Conservation (phyloP, 2,888 invertebrate species). For the Nomada fucata region DNA sequence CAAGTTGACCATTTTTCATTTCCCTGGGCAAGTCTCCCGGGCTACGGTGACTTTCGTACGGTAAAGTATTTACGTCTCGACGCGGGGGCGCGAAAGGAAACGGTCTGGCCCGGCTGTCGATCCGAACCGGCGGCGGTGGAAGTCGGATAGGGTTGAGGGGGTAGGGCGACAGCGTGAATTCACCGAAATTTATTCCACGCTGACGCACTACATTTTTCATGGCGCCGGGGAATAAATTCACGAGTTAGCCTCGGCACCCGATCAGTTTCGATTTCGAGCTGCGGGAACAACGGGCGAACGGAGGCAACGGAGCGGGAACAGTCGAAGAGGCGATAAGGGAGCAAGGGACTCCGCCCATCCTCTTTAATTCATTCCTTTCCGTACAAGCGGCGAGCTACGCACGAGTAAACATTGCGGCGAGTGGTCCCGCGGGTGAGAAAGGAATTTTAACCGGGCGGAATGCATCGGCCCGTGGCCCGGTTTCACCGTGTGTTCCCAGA, state of each 20-base stretch:
- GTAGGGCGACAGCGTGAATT: constrained; percentile 60
- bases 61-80: constrained; percentile 51
- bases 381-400: constrained; percentile 66
- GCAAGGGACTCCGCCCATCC: constrained; percentile 60
- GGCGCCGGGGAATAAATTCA: constrained; percentile 62
- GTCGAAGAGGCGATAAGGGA: constrained; percentile 70
- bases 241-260: constrained; percentile 48
- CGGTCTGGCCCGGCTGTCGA: constrained; percentile 22
- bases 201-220: constrained; percentile 70
- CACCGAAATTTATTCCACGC: constrained; percentile 67
- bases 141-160: neutral
- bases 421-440: constrained; percentile 67
- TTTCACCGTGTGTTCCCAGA: constrained; percentile 42
- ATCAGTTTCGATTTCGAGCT: constrained; percentile 65
- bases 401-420: constrained; percentile 71
- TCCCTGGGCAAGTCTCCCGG: neutral
- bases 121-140: constrained; percentile 3
- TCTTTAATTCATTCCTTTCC: constrained; percentile 73
- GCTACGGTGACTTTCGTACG: constrained; percentile 37
- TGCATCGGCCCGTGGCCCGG: constrained; percentile 27
- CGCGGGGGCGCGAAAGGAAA: constrained; percentile 14
- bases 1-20: constrained; percentile 47
- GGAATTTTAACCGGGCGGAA: constrained; percentile 62
- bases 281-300: constrained; percentile 55
- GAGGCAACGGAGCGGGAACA: constrained; percentile 54